phyloP scores from a whole-genome alignment of 1,140 invertebrate genomes.

The Thalassaphorura encarpata region DNA sequence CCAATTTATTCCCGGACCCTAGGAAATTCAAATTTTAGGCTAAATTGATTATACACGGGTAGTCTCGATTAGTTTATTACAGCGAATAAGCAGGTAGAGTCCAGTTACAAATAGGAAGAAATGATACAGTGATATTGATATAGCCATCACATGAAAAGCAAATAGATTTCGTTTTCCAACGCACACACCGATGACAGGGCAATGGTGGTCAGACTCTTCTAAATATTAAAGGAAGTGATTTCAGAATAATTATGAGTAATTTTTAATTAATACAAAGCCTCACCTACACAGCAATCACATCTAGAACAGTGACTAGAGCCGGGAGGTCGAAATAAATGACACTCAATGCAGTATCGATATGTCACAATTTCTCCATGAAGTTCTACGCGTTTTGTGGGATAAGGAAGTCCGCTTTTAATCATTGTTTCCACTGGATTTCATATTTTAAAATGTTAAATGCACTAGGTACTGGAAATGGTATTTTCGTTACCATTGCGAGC shows the following conservation, averaged over 20 bases:
- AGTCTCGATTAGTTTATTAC: not conserved
- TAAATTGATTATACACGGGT: not conserved
- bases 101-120: constrained; percentile 7
- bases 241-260: not conserved
- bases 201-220: constrained; percentile 27
- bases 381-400: not conserved
- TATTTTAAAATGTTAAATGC: too few species aligned
- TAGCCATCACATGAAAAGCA: constrained; percentile 20
- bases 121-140: constrained; percentile 10
- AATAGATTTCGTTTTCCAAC: constrained; percentile 14
- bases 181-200: constrained; percentile 23
- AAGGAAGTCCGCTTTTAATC: constrained; percentile 3
- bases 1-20: not conserved
- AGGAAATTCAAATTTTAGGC: not conserved
- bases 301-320: constrained; percentile 7
- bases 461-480: too few species aligned
- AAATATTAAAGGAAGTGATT: not conserved
- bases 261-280: not conserved
- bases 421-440: not conserved
- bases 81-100: not conserved
- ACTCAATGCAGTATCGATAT: constrained; percentile 7
- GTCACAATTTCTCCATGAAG: not conserved
- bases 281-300: constrained; percentile 21
- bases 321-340: constrained; percentile 4
- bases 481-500: constrained; percentile 2